phyloP scores from a whole-genome alignment of 2,113 vertebrate species.

The Rhombomys opimus region DNA sequence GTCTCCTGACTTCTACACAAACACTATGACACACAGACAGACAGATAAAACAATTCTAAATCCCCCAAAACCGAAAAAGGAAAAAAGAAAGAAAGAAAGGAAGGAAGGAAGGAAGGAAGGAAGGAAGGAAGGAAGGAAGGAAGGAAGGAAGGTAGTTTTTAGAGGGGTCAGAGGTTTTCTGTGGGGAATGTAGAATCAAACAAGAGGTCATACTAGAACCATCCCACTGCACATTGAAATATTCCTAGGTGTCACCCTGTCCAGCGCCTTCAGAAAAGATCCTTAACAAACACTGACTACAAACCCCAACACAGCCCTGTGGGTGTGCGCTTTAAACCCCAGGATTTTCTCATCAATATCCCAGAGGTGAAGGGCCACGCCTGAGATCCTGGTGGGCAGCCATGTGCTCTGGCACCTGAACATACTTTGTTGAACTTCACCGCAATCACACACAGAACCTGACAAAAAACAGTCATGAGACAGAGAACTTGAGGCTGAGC shows the following conservation, averaged over 20 bases:
- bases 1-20: background rate
- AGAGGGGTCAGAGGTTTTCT: constrained; percentile 34
- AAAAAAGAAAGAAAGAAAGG: background rate
- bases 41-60: background rate
- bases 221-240: constrained; percentile 29
- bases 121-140: background rate
- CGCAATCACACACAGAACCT: constrained; percentile 12
- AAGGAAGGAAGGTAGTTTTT: background rate
- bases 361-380: constrained; percentile 50
- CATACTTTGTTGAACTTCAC: constrained; percentile 61
- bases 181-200: background rate
- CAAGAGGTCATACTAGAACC: background rate
- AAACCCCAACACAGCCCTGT: constrained; percentile 8
- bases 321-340: constrained; percentile 27
- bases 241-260: background rate
- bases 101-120: too few relatives aligned
- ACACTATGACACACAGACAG: background rate
- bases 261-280: constrained; percentile 32
- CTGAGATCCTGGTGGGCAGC: background rate
- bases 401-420: constrained; percentile 52
- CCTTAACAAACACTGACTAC: constrained; percentile 60
- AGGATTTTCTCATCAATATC: constrained; percentile 59
- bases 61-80: background rate
- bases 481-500: constrained; percentile 62
- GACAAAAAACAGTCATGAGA: constrained; percentile 67